Evolutionary conservation across 2,888 invertebrate genomes (phyloP).

Genomic region (Clistopyga incitator): DNA sequence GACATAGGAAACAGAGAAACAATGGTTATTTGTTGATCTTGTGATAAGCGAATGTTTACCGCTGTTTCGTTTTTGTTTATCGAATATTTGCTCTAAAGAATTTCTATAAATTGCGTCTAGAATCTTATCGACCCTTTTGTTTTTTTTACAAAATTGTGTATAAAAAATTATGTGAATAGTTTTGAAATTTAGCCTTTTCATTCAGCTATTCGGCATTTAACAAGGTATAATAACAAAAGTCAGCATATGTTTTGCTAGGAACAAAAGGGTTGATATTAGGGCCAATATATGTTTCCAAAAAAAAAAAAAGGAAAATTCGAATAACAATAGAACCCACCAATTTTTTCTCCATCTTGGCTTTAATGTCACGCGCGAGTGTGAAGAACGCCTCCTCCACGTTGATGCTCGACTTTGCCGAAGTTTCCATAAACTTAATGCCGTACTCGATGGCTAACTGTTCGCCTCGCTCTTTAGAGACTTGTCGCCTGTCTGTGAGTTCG

Average conservation of each 20-base stretch:
- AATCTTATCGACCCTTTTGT: not conserved
- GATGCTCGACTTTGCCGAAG: constrained; percentile 98
- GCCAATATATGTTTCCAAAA: constrained; percentile 56
- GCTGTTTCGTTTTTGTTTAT: constrained; percentile 4
- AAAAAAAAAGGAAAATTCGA: constrained; percentile 63
- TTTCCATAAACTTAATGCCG: constrained; percentile 99
- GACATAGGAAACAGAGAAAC: constrained; percentile 82
- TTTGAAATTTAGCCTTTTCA: not conserved
- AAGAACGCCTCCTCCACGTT: constrained; percentile 99
- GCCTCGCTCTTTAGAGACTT: constrained; percentile 97
- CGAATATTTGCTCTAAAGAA: not conserved
- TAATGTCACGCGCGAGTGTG: constrained; percentile 98
- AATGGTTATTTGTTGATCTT: constrained; percentile 75
- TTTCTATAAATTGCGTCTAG: not conserved
- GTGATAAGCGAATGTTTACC: constrained; percentile 38
- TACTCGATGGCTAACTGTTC: constrained; percentile 99
- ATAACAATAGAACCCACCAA: constrained; percentile 88
- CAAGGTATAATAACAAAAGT: not conserved
- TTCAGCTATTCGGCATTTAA: not conserved
- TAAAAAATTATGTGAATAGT: too few relatives aligned
- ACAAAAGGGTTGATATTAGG: not conserved
- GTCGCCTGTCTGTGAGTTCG: constrained; percentile 97
- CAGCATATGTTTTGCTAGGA: not conserved
- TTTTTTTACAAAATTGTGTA: too few relatives aligned
- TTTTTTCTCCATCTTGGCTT: constrained; percentile 99